Evolutionary conservation across 2,797 vertebrate genomes (phyloP).

Genomic region (Myotis myotis): DNA sequence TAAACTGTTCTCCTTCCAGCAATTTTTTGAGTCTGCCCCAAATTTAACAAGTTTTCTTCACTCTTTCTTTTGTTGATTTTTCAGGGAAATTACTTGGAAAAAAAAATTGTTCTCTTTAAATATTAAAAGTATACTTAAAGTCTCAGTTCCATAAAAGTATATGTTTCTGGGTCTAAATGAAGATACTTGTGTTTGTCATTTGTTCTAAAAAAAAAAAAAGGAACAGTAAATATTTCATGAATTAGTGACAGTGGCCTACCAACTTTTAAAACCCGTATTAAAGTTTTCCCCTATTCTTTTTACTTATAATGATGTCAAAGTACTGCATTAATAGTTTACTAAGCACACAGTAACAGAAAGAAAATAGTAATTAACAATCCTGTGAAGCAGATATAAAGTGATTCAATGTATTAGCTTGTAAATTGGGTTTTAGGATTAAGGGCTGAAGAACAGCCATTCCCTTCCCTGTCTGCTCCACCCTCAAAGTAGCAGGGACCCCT

Average conservation of each 20-base stretch:
- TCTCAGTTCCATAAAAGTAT: background rate
- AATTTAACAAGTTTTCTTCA: conserved; percentile 26
- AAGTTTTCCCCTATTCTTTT: background rate
- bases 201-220: background rate
- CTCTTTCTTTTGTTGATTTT: conserved; percentile 27
- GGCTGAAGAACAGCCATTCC: background rate
- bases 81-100: background rate
- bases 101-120: conserved; percentile 38
- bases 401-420: background rate
- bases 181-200: background rate
- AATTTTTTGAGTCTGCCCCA: conserved; percentile 55
- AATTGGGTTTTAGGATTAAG: background rate
- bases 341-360: background rate
- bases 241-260: background rate
- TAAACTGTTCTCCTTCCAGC: conserved; percentile 54
- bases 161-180: conserved; percentile 23
- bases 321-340: background rate
- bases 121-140: background rate
- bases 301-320: background rate
- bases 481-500: background rate
- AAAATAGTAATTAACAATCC: background rate
- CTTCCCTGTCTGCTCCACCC: background rate
- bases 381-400: conserved; percentile 26
- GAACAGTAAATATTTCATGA: background rate
- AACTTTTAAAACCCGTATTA: background rate